phyloP scores from a whole-genome alignment of 1,140 invertebrate genomes.

The Branchinecta lindahli region DNA sequence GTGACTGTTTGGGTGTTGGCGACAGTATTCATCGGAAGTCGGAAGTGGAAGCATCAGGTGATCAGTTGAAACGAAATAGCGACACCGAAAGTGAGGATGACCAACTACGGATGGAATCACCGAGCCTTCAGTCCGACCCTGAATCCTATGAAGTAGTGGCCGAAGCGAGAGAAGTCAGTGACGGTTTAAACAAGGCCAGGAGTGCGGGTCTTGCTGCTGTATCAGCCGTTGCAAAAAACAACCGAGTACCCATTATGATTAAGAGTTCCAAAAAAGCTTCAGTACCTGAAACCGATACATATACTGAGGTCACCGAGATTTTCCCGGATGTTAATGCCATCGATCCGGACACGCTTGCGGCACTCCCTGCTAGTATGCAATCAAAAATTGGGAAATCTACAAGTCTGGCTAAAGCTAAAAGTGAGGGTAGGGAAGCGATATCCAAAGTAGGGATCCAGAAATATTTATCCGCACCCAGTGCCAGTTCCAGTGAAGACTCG shows the following conservation, averaged over 20 bases:
- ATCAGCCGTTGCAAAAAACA: background rate
- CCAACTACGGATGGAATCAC: no score
- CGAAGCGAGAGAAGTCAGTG: background rate
- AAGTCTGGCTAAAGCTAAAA: conserved; percentile 19
- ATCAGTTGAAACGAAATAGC: no score
- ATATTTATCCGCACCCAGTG: background rate
- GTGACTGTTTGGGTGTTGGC: background rate
- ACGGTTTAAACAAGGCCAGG: background rate
- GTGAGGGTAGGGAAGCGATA: conserved; percentile 14
- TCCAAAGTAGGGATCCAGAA: conserved; percentile 12
- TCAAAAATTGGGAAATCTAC: conserved; percentile 24
- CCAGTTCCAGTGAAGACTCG: conserved; percentile 9
- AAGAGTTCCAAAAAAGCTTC: background rate
- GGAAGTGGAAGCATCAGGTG: no score
- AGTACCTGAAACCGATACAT: conserved; percentile 13
- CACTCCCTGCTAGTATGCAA: conserved; percentile 32
- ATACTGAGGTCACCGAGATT: conserved; percentile 31
- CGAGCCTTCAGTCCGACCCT: background rate
- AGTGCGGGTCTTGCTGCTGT: background rate
- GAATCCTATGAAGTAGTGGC: background rate
- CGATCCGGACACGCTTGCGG: conserved; percentile 30
- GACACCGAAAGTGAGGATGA: no score
- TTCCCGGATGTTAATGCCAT: conserved; percentile 36
- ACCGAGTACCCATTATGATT: background rate
- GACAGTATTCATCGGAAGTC: no score